A percentile compares a stretch with the other conserved stretches of the same genome.
Conservation (phyloP, 2,888 invertebrate species). For the Odontocolon sp. region DNA sequence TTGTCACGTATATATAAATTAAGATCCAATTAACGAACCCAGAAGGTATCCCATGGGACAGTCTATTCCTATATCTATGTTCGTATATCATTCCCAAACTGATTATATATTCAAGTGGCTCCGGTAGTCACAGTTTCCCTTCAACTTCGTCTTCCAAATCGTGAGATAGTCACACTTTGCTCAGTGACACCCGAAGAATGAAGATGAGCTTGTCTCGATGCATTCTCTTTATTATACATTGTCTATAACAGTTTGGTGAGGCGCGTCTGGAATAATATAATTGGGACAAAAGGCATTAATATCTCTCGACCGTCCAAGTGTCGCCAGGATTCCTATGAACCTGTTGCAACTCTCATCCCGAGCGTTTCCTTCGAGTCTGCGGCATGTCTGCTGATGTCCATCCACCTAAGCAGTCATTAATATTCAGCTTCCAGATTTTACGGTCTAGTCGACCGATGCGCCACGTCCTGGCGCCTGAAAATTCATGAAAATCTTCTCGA, state of each 20-base stretch:
- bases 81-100: constrained; percentile 15
- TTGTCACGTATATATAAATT: constrained; percentile 53
- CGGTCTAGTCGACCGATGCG: constrained; percentile 28
- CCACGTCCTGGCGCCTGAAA: constrained; percentile 54
- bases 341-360: not conserved
- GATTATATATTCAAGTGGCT: constrained; percentile 23
- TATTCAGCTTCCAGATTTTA: constrained; percentile 66
- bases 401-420: constrained; percentile 62
- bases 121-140: constrained; percentile 4
- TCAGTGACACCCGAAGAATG: constrained; percentile 22
- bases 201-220: constrained; percentile 11
- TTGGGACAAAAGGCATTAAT: constrained; percentile 13
- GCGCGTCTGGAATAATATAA: constrained; percentile 14
- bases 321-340: constrained; percentile 15
- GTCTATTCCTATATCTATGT: constrained; percentile 32
- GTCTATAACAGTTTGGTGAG: not conserved
- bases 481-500: constrained; percentile 59
- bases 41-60: constrained; percentile 14
- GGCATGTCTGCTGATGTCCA: constrained; percentile 23
- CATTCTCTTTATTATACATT: constrained; percentile 5
- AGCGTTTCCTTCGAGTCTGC: not conserved
- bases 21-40: constrained; percentile 55
- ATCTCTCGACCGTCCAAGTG: not conserved
- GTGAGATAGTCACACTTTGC: constrained; percentile 19
- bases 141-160: not conserved